Conservation (phyloP, 2,797 vertebrate species). For the Pteronotus mesoamericanus region DNA sequence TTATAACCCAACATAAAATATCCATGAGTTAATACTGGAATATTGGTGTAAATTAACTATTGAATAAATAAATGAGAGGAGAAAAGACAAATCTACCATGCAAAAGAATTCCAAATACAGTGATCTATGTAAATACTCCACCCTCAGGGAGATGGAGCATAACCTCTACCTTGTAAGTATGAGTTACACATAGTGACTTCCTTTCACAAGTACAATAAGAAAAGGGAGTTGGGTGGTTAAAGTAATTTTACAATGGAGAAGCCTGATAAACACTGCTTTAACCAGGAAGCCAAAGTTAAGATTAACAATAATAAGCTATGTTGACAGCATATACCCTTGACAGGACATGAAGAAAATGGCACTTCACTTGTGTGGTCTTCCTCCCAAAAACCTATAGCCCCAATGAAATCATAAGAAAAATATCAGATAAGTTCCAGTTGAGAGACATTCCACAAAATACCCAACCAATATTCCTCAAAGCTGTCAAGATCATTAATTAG, state of each 20-base stretch:
- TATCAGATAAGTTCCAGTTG: neutral
- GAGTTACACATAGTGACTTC: neutral
- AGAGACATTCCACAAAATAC: neutral
- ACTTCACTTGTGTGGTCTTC: neutral
- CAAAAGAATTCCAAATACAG: neutral
- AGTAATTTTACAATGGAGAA: neutral
- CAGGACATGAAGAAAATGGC: neutral
- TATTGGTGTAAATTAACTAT: neutral
- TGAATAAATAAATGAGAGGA: neutral
- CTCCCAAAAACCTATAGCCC: neutral
- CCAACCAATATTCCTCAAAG: neutral
- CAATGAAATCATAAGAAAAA: neutral
- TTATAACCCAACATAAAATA: constrained; percentile 15
- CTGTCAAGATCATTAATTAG: neutral
- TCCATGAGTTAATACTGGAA: neutral
- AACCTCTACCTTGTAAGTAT: neutral
- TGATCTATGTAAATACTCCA: neutral
- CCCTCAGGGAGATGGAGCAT: neutral
- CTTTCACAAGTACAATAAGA: neutral
- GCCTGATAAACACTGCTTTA: neutral
- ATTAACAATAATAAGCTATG: neutral
- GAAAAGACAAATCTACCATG: neutral
- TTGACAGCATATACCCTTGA: neutral
- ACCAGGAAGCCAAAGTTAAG: neutral
- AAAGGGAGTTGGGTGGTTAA: neutral